Evolutionary conservation across 1,140 invertebrate genomes (phyloP), one percentile per base, ranked within the genome.

Genomic region (Bombus cullumanus): DNA sequence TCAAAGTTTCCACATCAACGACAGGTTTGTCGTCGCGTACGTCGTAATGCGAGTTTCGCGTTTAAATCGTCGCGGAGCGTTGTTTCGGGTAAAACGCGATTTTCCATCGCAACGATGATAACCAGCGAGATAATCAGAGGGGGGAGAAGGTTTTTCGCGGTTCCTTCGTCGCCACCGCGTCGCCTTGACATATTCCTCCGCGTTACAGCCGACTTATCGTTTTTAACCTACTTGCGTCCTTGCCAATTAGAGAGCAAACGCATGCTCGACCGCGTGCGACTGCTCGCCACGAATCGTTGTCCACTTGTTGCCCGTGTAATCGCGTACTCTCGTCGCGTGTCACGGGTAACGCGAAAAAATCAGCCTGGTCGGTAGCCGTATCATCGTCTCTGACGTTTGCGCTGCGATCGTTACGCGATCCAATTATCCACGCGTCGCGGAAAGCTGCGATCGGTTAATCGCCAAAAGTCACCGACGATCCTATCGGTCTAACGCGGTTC

Each of bases 161-260:
- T 68, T 76, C 18, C 43, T 47, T 15, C 31, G 28, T n/a, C 37
- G 64, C 13, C 64, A 6, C 41, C 57, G 53, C 66, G 83, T 91
- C 79, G 86, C 90, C 91, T 92, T 91, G 91, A 92, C 90, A 90
- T 83, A 86, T 85, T 91, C 76, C 64, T 59, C 64, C 75, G 73
- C 81, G 76, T 86, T 66, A 77, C 84, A 77, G 62, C 79, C 81
- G 81, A 87, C 86, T 91, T 82, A 86, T 86, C 89, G 89, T 91
- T 92, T 92, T 92, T 89, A 92, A 92, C 91, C 91, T 88, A 92
- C 87, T 91, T 91, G 91, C 72, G 84, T 53, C 53, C 80, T 75
- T 91, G 91, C 90, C 90, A 91, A 86, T 92, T 86, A 68, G 76
- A 82, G 59, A 75, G 62, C 57, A 85, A 87, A 85, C 90, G 81